These are phyloP conservation scores for Bergia puertoricense DNA, from an alignment of 92 coral and sea anemone genomes.

Conservation along the genomic window DNA sequence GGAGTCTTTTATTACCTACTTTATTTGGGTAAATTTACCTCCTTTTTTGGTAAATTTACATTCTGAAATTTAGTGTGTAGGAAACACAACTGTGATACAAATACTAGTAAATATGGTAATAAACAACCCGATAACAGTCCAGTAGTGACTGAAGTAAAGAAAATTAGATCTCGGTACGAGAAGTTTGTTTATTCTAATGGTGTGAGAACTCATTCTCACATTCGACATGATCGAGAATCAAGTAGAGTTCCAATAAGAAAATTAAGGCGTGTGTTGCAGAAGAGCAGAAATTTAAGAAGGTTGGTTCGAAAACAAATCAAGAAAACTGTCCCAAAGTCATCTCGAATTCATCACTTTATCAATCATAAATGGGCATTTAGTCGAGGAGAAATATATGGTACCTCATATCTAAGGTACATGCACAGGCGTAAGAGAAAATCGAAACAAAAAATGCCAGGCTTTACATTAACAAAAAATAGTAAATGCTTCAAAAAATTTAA, in stretches of 20 bases:
- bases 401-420: constrained; percentile 28
- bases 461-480: constrained; percentile 19
- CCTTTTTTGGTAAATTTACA: too few species aligned
- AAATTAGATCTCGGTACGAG: constrained; percentile 28
- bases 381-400: constrained; percentile 28
- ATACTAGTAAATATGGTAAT: constrained; percentile 26
- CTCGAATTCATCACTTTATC: constrained; percentile 28
- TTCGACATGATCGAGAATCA: constrained; percentile 28
- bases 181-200: constrained; percentile 26
- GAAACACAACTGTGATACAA: constrained; percentile 24
- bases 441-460: constrained; percentile 26
- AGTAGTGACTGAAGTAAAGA: constrained; percentile 29
- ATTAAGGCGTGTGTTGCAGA: constrained; percentile 29
- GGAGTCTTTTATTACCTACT: too few species aligned
- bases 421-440: constrained; percentile 29
- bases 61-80: too few species aligned
- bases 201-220: constrained; percentile 26
- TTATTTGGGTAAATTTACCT: too few species aligned
- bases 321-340: constrained; percentile 28
- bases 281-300: constrained; percentile 28
- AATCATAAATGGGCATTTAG: constrained; percentile 27
- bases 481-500: constrained; percentile 21
- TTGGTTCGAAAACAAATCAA: constrained; percentile 26
- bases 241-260: constrained; percentile 25
- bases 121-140: constrained; percentile 29